Evolutionary conservation across 1,140 invertebrate genomes (phyloP).

Genomic region (Leptoteleia sp.): DNA sequence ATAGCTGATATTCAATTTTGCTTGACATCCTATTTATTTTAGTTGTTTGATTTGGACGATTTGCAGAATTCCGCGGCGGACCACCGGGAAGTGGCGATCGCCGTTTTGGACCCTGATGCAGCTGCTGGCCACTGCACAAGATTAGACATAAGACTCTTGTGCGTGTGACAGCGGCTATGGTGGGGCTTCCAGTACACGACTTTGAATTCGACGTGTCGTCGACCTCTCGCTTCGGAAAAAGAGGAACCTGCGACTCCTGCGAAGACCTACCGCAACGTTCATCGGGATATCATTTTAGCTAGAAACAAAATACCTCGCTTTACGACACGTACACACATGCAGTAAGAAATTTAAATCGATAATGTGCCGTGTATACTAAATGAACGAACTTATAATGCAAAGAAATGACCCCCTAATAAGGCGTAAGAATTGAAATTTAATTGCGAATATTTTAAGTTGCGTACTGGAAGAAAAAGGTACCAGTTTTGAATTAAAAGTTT

Average conservation of each 20-base stretch:
- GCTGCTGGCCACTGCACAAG: constrained; percentile 98
- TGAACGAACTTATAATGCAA: no score
- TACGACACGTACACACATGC: not conserved
- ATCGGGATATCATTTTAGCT: constrained; percentile 54
- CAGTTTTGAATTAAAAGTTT: no score
- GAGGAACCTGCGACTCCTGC: constrained; percentile 33
- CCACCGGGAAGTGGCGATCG: not conserved
- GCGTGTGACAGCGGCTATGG: constrained; percentile 98
- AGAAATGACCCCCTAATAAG: no score
- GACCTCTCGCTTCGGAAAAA: constrained; percentile 35
- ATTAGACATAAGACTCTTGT: constrained; percentile 95
- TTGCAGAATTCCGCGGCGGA: constrained; percentile 6
- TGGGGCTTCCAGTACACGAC: constrained; percentile 83
- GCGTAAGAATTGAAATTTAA: no score
- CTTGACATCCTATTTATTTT: not conserved
- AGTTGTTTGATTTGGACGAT: constrained; percentile 4
- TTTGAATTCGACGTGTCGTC: constrained; percentile 58
- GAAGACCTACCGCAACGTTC: constrained; percentile 67
- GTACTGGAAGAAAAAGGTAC: no score
- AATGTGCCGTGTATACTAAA: no score
- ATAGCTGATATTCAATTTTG: constrained; percentile 5
- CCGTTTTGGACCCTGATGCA: constrained; percentile 86
- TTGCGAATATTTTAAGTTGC: no score
- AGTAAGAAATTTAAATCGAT: no score
- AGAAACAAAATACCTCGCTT: constrained; percentile 37